Conservation (phyloP, 1,140 invertebrate genomes). For the Wasmannia auropunctata region DNA sequence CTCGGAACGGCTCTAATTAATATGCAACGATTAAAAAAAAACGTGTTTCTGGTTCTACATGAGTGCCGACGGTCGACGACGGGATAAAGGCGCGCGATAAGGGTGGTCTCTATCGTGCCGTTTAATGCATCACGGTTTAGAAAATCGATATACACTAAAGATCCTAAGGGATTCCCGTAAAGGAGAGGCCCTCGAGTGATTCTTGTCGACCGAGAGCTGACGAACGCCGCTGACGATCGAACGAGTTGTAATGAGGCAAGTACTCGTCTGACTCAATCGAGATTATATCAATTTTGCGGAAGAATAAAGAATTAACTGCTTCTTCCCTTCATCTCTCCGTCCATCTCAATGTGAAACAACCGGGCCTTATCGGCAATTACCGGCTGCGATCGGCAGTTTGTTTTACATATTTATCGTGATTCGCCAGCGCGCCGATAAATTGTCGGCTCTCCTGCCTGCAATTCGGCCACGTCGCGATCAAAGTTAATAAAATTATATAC, state of each 20-base stretch:
- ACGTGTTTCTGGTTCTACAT: neutral
- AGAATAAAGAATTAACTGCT: conserved; percentile 33
- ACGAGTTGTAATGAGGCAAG: neutral
- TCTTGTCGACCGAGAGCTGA: conserved; percentile 29
- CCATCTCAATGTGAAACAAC: neutral
- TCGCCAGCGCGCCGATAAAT: neutral
- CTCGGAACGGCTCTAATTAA: conserved; percentile 23
- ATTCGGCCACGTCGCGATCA: neutral
- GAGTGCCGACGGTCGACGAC: neutral
- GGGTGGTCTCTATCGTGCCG: neutral
- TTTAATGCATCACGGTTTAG: neutral
- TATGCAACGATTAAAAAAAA: neutral
- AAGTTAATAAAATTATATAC: conserved; percentile 45
- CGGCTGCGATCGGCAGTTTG: neutral
- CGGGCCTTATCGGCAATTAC: neutral
- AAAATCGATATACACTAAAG: neutral
- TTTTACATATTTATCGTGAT: conserved; percentile 36
- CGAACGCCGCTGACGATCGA: conserved; percentile 13
- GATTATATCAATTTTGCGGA: conserved; percentile 31
- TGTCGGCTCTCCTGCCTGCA: neutral
- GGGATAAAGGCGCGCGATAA: neutral
- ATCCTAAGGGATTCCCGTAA: neutral
- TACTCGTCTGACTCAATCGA: neutral
- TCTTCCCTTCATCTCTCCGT: neutral
- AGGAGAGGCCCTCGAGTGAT: neutral